Base-by-base conservation (phyloP, 1,140 invertebrate genomes). In the Meloidogyne chitwoodi region DNA sequence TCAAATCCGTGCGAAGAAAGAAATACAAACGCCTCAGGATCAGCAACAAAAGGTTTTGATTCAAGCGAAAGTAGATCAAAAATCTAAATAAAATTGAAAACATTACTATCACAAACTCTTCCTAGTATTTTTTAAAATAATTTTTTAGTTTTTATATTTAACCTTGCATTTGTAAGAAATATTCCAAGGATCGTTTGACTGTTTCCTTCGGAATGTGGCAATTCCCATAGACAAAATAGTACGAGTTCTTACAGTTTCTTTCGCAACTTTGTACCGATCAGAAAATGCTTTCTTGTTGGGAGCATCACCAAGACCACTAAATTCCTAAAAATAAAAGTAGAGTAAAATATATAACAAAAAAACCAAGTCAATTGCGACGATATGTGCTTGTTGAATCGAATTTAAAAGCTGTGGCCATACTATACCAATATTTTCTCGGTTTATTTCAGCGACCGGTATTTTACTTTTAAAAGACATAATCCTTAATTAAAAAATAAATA, bases 1-100 rank as follows among this genome's bases (percentile, higher is more conserved):
- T 80, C 79, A 29, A 80, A 80, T 6, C 79, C 79, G 68, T 80
- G 79, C 16, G 61, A 61, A 31, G 73, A 61, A 64, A 80, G 74
- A 48, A 80, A 80, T 24, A 29, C 38, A 24, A 80, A 67, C 0
- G 79, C 66, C 10, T 80, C 77, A 24, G 79, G 79, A 31, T 80
- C 79, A n/a, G 81, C 77, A 12, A 68, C 68, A 68, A 81, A 80
- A 27, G 79, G 79, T 2, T 27, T 29, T 16, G 41, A 61, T 34
- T 79, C 77, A 29, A 79, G 63, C 26, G 66, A 29, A 27, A 79
- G 63, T 48, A 79, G 1, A 63, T 80, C 76, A 75, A 80, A 80
- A 5, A 79, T 68, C 76, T 77, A 61, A 78, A 65, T n/a, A 26
- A 14, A 12, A 8, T 12, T 22, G 8, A 19, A 77, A 8, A 74